These are phyloP conservation scores for Melanotaenia duboulayi DNA, from an alignment of 2,113 vertebrate genomes.

Conservation along the genomic window DNA sequence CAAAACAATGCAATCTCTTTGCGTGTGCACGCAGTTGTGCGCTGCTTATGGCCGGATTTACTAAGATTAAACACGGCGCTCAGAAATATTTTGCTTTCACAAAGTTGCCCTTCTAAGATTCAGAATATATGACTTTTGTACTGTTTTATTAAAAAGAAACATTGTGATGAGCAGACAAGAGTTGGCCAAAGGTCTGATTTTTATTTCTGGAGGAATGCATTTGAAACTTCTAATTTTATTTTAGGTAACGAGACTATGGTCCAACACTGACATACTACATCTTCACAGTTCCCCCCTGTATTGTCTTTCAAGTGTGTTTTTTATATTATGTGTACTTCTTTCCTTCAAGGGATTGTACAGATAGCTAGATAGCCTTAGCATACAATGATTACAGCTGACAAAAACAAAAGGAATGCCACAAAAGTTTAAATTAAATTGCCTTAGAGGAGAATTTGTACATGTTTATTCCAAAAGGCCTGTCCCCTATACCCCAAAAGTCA, in stretches of 20 bases:
- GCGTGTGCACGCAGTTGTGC: too few species aligned
- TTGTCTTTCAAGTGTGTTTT: too few species aligned
- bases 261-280: too few species aligned
- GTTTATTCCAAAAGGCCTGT: conserved; percentile 41
- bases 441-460: conserved; percentile 28
- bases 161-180: neutral
- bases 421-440: conserved; percentile 18
- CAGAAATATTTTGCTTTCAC: conserved; percentile 12
- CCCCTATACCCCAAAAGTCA: conserved; percentile 55
- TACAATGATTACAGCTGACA: conserved; percentile 18
- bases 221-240: conserved; percentile 18
- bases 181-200: conserved; percentile 1
- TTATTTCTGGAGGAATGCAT: neutral
- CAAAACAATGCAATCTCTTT: too few species aligned
- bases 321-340: neutral
- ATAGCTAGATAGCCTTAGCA: conserved; percentile 6
- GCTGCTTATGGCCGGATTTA: too few species aligned
- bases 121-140: conserved; percentile 21
- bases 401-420: conserved; percentile 11
- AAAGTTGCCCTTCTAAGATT: conserved; percentile 10
- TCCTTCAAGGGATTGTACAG: conserved; percentile 11
- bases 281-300: too few species aligned
- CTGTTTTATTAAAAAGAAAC: conserved; percentile 25
- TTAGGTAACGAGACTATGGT: too few species aligned
- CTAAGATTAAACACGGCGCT: conserved; percentile 5